Evolutionary conservation across 23 tunicate species (phyloP), one percentile per base, ranked within the genome.

Genomic region (Diplosoma virens): DNA sequence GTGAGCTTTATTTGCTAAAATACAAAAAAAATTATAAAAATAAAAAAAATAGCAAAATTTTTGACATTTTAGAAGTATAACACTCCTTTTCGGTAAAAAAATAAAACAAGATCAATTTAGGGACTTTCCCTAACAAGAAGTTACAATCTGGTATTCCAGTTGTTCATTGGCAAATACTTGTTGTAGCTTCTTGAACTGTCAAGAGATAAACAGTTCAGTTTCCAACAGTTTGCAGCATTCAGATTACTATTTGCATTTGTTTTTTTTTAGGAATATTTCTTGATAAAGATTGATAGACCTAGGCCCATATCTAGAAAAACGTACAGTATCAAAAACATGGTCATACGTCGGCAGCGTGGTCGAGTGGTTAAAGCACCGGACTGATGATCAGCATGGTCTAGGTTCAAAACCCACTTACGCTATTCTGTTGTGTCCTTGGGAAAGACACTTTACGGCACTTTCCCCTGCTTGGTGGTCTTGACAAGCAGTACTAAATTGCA

Each of bases 231-330:
- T 61, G 69, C 69, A 61, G 35, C 69, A 61, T 61, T 61, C 35
- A 61, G 69, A 61, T 61, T 61, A 61, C 69, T 61, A 61, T 61
- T 61, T 9, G 69, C 69, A 61, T 61, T 61, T 61, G 69, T 61
- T 61, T 61, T n/a, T n/a, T 55, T 61, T 61, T 61, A 61, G 69
- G 35, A 27, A 61, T 26, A 61, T 61, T 61, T 61, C 34, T 61
- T 61, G 63, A 55, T 55, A 55, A 55, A 55, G 63, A 55, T 55
- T 55, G 24, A 55, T 55, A 55, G 63, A 16, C 24, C 63, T 55
- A 55, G 63, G 63, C 63, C 63, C 63, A 55, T 55, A 25, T 55
- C 24, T 55, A 55, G 63, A 55, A 55, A 55, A 55, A 55, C 35
- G 35, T 61, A 61, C 69, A 61, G 69, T 61, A 61, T 61, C 69